Conservation (phyloP, 2,888 invertebrate genomes). For the Latrodectus hesperus region DNA sequence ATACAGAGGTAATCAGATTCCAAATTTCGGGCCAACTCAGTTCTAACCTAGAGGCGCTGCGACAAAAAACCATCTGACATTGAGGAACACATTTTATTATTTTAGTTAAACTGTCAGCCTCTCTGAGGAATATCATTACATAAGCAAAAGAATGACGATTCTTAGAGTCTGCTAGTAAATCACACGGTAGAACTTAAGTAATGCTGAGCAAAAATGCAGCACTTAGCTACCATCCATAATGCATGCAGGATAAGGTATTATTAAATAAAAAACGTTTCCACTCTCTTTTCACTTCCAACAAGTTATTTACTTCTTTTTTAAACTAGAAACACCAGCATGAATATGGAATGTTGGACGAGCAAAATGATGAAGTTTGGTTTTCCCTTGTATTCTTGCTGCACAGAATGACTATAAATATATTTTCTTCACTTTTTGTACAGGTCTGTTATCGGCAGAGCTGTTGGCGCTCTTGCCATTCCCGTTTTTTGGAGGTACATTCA, state of each 20-base stretch:
- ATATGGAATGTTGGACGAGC: conserved; percentile 68
- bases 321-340: conserved; percentile 56
- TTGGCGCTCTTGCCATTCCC: conserved; percentile 72
- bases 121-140: conserved; percentile 39
- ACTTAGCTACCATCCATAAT: conserved; percentile 31
- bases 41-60: background rate
- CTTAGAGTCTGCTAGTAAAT: conserved; percentile 21
- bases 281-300: too few species aligned
- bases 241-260: conserved; percentile 30
- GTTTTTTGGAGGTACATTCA: conserved; percentile 73
- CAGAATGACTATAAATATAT: conserved; percentile 72
- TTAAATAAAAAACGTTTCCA: too few species aligned
- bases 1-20: background rate
- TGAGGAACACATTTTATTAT: conserved; percentile 45
- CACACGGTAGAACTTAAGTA: conserved; percentile 15
- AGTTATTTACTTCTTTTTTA: background rate
- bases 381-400: background rate
- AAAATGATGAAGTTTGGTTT: conserved; percentile 38
- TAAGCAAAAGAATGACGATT: conserved; percentile 37
- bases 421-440: conserved; percentile 73
- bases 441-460: conserved; percentile 73
- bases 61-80: conserved; percentile 24
- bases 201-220: conserved; percentile 41
- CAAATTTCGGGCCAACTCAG: too few species aligned
- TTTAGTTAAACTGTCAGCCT: conserved; percentile 46